phyloP scores from a whole-genome alignment of 2,888 invertebrate species.

The Hypena proboscidalis region DNA sequence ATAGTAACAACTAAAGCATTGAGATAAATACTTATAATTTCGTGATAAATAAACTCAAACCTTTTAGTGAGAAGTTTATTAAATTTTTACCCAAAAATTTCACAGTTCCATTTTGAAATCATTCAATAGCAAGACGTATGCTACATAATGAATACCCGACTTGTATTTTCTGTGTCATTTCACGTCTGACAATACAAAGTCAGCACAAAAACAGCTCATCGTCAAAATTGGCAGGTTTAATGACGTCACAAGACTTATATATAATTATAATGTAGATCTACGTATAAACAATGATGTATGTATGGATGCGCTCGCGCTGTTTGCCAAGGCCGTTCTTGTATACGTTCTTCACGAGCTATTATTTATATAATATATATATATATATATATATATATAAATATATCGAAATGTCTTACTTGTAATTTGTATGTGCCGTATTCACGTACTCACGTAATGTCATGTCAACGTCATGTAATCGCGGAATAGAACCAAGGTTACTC shows the following conservation, averaged over 20 bases:
- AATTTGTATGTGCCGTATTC: constrained; percentile 14
- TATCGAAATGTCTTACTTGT: constrained; percentile 21
- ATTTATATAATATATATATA: constrained; percentile 5
- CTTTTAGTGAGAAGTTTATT: too few relatives aligned
- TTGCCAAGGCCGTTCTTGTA: constrained; percentile 58
- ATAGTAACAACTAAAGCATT: too few relatives aligned
- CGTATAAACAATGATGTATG: too few relatives aligned
- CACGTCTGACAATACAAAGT: background rate
- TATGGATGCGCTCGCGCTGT: constrained; percentile 49
- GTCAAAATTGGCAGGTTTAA: constrained; percentile 40
- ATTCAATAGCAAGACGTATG: too few relatives aligned
- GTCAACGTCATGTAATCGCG: constrained; percentile 34
- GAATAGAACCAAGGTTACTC: constrained; percentile 43
- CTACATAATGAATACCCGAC: too few relatives aligned
- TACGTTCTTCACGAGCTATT: constrained; percentile 36
- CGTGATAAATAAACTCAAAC: too few relatives aligned
- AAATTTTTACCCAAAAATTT: too few relatives aligned
- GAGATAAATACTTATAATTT: too few relatives aligned
- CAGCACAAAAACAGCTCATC: constrained; percentile 24
- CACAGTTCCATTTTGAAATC: too few relatives aligned
- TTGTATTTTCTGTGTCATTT: too few relatives aligned
- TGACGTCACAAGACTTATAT: constrained; percentile 47
- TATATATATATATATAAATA: constrained; percentile 1
- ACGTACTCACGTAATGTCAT: background rate
- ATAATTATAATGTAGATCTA: too few relatives aligned